Evolutionary conservation across 2,888 invertebrate genomes (phyloP).

Genomic region (Drosophila rellima): DNA sequence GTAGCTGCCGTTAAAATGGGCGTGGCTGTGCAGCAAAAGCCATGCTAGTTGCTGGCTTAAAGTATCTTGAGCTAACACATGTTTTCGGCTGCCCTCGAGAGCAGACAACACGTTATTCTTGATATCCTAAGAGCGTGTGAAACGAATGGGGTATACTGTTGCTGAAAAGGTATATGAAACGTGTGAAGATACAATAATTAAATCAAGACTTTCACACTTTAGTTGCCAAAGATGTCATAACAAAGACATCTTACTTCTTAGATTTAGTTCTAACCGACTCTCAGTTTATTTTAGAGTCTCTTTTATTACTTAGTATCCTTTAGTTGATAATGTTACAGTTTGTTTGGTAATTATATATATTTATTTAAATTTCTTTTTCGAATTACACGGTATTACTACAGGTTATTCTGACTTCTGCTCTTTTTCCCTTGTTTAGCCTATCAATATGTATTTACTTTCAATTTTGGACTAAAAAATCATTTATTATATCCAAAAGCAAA

Average conservation of each 20-base stretch:
- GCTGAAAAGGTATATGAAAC: background rate
- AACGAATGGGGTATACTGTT: background rate
- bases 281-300: no score
- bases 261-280: no score
- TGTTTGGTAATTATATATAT: background rate
- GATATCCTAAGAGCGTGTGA: background rate
- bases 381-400: constrained; percentile 6
- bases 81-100: constrained; percentile 7
- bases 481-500: constrained; percentile 57
- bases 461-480: constrained; percentile 73
- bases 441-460: constrained; percentile 75
- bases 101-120: constrained; percentile 6
- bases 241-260: no score
- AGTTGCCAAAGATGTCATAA: no score
- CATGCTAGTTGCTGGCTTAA: constrained; percentile 15
- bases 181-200: no score
- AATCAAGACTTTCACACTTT: no score
- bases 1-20: background rate
- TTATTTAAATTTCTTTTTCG: background rate
- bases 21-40: background rate
- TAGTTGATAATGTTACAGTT: background rate
- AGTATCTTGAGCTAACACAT: constrained; percentile 23
- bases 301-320: no score
- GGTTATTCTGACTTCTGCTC: background rate
- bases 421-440: constrained; percentile 18